Conservation (phyloP, 2,113 vertebrate species). For the Atrichornis clamosus region DNA sequence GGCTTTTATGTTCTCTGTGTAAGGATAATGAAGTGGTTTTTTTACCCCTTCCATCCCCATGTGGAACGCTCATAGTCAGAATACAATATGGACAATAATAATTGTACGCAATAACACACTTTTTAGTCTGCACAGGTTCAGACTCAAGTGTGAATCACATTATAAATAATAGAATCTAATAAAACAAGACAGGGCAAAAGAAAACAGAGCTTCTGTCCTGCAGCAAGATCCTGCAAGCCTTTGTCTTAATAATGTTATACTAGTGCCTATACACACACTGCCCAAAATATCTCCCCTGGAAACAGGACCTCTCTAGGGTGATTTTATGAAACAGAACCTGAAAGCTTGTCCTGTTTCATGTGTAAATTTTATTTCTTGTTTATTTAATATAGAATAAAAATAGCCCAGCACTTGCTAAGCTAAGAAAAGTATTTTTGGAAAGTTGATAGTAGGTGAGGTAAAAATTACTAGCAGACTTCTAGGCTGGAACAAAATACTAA, state of each 20-base stretch:
- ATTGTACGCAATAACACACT: not conserved
- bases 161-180: slow-evolving; percentile 24
- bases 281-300: not conserved
- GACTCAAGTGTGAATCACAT: not conserved
- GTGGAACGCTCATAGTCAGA: not conserved
- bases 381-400: not conserved
- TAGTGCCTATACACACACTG: not conserved
- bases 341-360: not conserved
- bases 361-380: not conserved
- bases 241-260: not conserved
- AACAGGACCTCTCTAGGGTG: not conserved
- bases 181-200: not conserved
- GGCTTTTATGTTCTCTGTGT: not conserved
- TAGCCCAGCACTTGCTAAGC: not conserved
- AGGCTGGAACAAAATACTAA: not conserved
- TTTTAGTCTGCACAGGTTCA: not conserved
- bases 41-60: not conserved
- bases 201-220: not conserved
- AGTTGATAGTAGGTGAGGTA: not conserved
- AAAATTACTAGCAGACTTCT: not conserved
- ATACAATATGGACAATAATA: not conserved
- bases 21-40: not conserved
- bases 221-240: not conserved
- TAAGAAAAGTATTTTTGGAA: not conserved
- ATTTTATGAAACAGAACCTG: not conserved